Evolutionary conservation across 2,888 invertebrate genomes (phyloP).

Genomic region (Plusia festucae): DNA sequence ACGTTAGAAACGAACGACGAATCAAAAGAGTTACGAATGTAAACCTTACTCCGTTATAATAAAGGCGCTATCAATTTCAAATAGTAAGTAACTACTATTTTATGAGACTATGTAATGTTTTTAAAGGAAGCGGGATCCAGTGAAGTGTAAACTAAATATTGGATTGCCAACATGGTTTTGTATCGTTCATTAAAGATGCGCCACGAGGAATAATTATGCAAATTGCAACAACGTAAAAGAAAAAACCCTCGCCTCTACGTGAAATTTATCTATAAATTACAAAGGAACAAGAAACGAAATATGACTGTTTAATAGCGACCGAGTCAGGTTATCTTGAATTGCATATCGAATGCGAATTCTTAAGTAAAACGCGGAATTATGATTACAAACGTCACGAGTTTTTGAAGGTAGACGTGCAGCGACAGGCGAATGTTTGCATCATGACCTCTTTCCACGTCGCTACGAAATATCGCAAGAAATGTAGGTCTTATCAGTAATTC

Average conservation of each 20-base stretch:
- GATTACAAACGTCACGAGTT: slow-evolving; percentile 3
- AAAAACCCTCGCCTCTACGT: not conserved
- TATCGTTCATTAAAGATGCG: not conserved
- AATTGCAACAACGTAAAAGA: not conserved
- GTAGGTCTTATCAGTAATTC: slow-evolving; percentile 1
- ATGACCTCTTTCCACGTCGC: slow-evolving; percentile 27
- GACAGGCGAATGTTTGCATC: slow-evolving; percentile 17
- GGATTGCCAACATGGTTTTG: not conserved
- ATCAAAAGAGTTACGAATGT: not conserved
- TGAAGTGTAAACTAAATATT: slow-evolving; percentile 24
- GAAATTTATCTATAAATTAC: not conserved
- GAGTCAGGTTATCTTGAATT: not conserved
- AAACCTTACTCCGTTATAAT: not conserved
- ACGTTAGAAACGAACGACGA: not conserved
- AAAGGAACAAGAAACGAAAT: not conserved
- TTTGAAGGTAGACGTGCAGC: slow-evolving; percentile 1
- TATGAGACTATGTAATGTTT: slow-evolving; percentile 6
- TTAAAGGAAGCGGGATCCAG: slow-evolving; percentile 25
- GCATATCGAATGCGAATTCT: not conserved
- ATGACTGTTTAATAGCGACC: not conserved
- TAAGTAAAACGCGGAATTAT: not conserved
- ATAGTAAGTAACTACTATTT: no score
- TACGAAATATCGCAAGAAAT: slow-evolving; percentile 10
- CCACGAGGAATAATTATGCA: not conserved
- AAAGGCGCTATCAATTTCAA: not conserved